Conservation (phyloP, 2,888 invertebrate genomes). For the Drosophila ezoana region DNA sequence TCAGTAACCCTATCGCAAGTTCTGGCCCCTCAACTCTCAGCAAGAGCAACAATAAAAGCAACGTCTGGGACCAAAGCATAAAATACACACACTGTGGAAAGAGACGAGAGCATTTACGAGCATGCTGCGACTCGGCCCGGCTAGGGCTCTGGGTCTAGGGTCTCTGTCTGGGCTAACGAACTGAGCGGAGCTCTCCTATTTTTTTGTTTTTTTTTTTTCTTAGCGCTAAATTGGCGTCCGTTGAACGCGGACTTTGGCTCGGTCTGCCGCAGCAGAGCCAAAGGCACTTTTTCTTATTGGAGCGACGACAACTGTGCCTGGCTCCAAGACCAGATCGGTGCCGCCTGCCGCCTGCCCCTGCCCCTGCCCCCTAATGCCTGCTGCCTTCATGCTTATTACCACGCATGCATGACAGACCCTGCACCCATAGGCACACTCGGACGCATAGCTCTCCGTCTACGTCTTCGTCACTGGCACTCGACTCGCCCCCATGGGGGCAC, state of each 20-base stretch:
- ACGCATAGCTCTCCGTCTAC: constrained; percentile 28
- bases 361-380: constrained; percentile 1
- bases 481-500: constrained; percentile 64
- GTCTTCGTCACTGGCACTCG: constrained; percentile 29
- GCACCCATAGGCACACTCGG: constrained; percentile 42
- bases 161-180: constrained; percentile 63
- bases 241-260: constrained; percentile 58
- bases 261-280: constrained; percentile 33
- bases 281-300: constrained; percentile 49
- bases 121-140: not conserved
- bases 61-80: constrained; percentile 58
- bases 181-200: constrained; percentile 36
- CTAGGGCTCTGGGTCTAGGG: constrained; percentile 6
- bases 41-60: constrained; percentile 72
- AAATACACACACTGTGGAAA: constrained; percentile 44
- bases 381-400: constrained; percentile 75
- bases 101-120: constrained; percentile 35
- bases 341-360: constrained; percentile 25
- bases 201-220: constrained; percentile 34
- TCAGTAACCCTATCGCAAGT: constrained; percentile 77
- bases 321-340: constrained; percentile 31
- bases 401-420: constrained; percentile 75
- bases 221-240: constrained; percentile 73
- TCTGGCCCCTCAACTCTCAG: constrained; percentile 51
- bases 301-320: constrained; percentile 62